Conservation (phyloP, 1,140 invertebrate genomes). For the Drosophila pseudoobscura region DNA sequence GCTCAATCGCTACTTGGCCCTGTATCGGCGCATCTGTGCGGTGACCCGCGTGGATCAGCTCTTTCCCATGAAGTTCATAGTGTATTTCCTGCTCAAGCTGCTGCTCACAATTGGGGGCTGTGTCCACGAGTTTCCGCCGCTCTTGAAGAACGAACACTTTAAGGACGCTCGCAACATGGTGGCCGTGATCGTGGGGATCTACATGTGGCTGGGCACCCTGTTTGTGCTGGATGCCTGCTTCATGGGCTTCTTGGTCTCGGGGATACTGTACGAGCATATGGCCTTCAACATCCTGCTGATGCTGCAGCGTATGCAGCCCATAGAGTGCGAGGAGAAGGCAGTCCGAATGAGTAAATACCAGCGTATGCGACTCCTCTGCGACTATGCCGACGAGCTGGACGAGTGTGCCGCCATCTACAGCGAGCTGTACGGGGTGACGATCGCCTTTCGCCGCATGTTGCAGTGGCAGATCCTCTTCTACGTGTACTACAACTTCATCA, state of each 20-base stretch:
- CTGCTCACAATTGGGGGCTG: conserved; percentile 51
- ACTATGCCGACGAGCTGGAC: conserved; percentile 61
- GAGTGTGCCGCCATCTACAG: conserved; percentile 54
- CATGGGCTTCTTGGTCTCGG: conserved; percentile 62
- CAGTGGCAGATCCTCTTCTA: conserved; percentile 74
- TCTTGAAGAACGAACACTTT: conserved; percentile 12
- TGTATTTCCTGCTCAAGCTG: conserved; percentile 41
- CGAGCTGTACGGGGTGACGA: conserved; percentile 56
- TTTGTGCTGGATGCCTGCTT: conserved; percentile 67
- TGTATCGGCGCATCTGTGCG: conserved; percentile 49
- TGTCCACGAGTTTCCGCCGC: conserved; percentile 48
- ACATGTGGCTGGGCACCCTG: conserved; percentile 71
- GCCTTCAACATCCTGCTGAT: conserved; percentile 51
- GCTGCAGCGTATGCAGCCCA: conserved; percentile 50
- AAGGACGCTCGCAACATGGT: background rate
- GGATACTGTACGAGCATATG: conserved; percentile 66
- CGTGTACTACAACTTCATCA: conserved; percentile 69
- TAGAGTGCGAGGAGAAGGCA: conserved; percentile 29
- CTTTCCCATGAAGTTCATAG: conserved; percentile 46
- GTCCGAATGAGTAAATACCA: conserved; percentile 43
- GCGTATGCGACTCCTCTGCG: conserved; percentile 59
- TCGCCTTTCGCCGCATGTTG: conserved; percentile 52
- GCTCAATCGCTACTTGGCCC: conserved; percentile 56
- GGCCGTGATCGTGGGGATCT: conserved; percentile 34
- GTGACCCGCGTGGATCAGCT: conserved; percentile 23